phyloP scores from a whole-genome alignment of 2,797 vertebrate genomes.

The Coregonus sp. region DNA sequence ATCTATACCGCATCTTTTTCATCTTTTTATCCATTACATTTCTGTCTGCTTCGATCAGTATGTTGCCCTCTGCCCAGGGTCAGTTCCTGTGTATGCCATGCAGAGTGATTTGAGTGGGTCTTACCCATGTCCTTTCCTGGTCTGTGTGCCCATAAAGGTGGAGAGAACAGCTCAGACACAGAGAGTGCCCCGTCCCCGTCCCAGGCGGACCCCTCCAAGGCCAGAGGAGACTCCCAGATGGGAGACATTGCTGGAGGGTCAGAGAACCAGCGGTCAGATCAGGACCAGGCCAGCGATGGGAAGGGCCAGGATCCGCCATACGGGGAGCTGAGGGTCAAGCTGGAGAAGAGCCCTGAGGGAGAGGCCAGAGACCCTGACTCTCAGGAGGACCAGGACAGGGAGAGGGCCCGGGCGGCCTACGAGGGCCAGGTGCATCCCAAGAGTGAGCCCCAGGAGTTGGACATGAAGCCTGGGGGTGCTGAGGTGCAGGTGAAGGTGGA shows the following conservation, averaged over 20 bases:
- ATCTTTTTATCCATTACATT: neutral
- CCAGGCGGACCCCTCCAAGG: constrained; percentile 86
- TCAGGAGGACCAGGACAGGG: constrained; percentile 78
- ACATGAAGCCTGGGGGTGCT: constrained; percentile 68
- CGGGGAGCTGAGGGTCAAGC: constrained; percentile 80
- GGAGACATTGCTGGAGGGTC: constrained; percentile 57
- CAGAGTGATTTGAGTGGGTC: constrained; percentile 9
- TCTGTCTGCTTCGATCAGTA: neutral
- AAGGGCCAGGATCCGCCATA: constrained; percentile 78
- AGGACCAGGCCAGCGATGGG: constrained; percentile 68
- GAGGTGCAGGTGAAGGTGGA: constrained; percentile 86
- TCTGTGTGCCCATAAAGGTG: constrained; percentile 74
- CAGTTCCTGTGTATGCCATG: neutral
- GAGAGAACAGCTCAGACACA: constrained; percentile 98
- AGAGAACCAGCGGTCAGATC: constrained; percentile 71
- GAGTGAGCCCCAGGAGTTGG: constrained; percentile 85
- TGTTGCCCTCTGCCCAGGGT: neutral
- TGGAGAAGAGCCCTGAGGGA: constrained; percentile 81
- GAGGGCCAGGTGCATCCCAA: constrained; percentile 82
- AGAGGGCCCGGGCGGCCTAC: constrained; percentile 64
- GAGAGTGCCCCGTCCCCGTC: constrained; percentile 98
- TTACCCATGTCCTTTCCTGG: constrained; percentile 8
- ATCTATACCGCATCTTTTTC: neutral
- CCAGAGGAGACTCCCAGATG: constrained; percentile 78
- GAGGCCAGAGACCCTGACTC: constrained; percentile 68